These are phyloP conservation scores for Eristalinus sepulchralis DNA, from an alignment of 2,888 invertebrate genomes.

Conservation along the genomic window DNA sequence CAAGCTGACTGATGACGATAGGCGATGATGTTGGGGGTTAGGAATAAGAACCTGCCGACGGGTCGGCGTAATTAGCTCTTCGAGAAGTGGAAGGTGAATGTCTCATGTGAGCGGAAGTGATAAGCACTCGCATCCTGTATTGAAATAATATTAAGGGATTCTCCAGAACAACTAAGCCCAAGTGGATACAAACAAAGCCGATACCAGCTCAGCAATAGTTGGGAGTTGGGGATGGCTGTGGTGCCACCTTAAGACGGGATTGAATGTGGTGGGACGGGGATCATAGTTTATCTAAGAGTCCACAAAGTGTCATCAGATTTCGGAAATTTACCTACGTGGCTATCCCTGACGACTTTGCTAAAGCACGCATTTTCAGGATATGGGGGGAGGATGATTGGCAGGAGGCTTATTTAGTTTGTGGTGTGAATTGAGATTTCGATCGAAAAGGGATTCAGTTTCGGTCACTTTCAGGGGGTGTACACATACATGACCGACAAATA, in stretches of 20 bases:
- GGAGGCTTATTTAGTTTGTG: background rate
- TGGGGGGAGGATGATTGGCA: background rate
- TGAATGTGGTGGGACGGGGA: too few species aligned
- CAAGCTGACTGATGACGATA: conserved; percentile 2
- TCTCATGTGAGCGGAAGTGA: background rate
- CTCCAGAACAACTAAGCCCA: background rate
- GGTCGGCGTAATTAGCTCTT: background rate
- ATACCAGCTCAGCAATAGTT: background rate
- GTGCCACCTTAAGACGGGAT: background rate
- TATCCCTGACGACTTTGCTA: background rate
- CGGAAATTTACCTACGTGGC: background rate
- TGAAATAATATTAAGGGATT: background rate
- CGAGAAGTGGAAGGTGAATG: background rate
- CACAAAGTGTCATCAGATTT: background rate
- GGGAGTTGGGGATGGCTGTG: background rate
- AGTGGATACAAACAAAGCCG: background rate
- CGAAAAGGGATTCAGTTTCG: background rate
- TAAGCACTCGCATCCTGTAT: background rate
- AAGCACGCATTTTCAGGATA: background rate
- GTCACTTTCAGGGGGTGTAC: too few species aligned
- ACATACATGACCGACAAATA: background rate
- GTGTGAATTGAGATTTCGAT: background rate
- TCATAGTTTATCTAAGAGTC: background rate
- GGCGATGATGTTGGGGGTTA: background rate
- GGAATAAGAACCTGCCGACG: background rate